A percentile compares a stretch with the other conserved stretches of the same genome.
Conservation (phyloP, 2,797 vertebrate genomes). For the Percopsis omiscomaycus region DNA sequence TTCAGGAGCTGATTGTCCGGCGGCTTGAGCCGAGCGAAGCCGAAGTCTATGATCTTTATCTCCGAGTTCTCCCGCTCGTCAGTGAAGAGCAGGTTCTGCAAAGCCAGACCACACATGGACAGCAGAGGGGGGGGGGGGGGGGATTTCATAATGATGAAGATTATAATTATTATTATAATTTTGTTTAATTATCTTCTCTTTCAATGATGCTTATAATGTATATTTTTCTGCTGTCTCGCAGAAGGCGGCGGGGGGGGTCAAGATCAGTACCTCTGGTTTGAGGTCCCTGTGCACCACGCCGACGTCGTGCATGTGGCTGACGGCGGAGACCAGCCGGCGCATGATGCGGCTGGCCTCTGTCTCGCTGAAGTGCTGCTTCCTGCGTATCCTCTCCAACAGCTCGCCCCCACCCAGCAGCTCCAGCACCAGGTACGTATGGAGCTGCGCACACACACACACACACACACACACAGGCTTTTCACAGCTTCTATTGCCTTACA, state of each 20-base stretch:
- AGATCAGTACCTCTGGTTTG: slow-evolving; percentile 89
- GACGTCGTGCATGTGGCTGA: slow-evolving; percentile 98
- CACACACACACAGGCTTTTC: slow-evolving; percentile 9
- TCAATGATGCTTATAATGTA: too few relatives aligned
- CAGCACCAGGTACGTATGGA: slow-evolving; percentile 95
- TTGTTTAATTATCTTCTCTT: too few relatives aligned
- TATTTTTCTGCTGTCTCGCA: neutral
- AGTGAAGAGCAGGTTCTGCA: slow-evolving; percentile 95
- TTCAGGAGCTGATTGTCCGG: slow-evolving; percentile 98
- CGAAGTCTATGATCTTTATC: slow-evolving; percentile 99
- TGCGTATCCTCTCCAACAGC: slow-evolving; percentile 92
- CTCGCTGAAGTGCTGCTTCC: slow-evolving; percentile 95
- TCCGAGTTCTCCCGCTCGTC: slow-evolving; percentile 95
- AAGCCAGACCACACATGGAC: slow-evolving; percentile 56
- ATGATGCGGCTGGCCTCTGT: slow-evolving; percentile 96
- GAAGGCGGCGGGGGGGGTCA: neutral
- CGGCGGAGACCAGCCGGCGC: slow-evolving; percentile 93
- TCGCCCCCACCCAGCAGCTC: slow-evolving; percentile 94
- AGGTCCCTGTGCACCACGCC: slow-evolving; percentile 96
- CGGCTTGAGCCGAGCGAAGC: slow-evolving; percentile 97
- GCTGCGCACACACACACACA: slow-evolving; percentile 64
- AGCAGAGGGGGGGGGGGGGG: slow-evolving; percentile 16
- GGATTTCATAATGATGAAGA: too few relatives aligned
- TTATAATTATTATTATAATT: too few relatives aligned
- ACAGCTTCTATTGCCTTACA: neutral